Percentiles rank a stretch among this genome's conserved stretches.
phyloP scores from a whole-genome alignment of 2,797 vertebrate species.

The Molossus molossus region DNA sequence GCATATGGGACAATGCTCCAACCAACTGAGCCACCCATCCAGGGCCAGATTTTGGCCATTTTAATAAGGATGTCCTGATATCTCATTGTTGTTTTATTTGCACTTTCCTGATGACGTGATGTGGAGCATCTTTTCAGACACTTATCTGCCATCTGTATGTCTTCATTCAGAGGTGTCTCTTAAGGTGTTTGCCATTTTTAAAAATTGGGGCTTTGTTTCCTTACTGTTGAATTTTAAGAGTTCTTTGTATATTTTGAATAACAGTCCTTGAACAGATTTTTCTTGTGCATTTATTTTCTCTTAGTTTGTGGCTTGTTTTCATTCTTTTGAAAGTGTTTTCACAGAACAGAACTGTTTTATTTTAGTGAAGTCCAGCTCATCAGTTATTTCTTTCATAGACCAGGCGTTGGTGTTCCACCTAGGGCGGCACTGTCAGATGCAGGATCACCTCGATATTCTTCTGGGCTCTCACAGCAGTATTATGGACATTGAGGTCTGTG shows the following conservation, averaged over 20 bases:
- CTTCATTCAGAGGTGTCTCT: background rate
- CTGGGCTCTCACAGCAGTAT: background rate
- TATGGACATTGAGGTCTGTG: background rate
- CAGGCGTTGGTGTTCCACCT: background rate
- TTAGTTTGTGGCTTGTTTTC: background rate
- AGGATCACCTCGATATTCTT: background rate
- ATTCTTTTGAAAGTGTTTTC: background rate
- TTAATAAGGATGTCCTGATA: background rate
- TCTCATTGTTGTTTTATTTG: background rate
- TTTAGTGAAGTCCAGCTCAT: background rate
- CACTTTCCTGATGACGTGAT: background rate
- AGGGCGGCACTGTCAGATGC: background rate
- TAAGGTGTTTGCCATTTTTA: background rate
- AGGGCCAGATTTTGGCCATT: background rate
- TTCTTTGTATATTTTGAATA: background rate
- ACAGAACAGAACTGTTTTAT: background rate
- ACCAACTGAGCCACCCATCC: too few relatives aligned
- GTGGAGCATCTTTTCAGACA: background rate
- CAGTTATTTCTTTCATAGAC: background rate
- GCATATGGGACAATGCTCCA: too few relatives aligned
- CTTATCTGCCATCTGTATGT: background rate
- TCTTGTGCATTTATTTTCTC: conserved; percentile 20
- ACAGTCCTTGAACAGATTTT: background rate
- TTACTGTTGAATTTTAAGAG: background rate
- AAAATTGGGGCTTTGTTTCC: background rate